These are phyloP conservation scores for Heterodera filipjevi DNA, from an alignment of 2,888 invertebrate genomes.

Conservation along the genomic window DNA sequence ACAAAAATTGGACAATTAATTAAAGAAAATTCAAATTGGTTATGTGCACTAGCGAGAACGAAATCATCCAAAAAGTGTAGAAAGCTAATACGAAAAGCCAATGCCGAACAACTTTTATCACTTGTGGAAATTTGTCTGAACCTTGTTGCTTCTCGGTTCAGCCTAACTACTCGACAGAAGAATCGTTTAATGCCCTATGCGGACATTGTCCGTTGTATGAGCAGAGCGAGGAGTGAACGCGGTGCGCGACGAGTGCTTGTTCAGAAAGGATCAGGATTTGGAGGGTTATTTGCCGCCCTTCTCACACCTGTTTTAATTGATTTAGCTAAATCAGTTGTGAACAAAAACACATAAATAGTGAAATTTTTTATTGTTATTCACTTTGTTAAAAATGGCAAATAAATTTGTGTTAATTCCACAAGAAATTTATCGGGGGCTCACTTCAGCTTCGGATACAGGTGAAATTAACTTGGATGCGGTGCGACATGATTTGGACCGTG, in stretches of 20 bases:
- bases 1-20: slow-evolving; percentile 8
- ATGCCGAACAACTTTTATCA: slow-evolving; percentile 14
- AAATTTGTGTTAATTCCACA: too few species aligned
- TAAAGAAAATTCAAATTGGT: neutral
- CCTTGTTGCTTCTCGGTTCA: slow-evolving; percentile 11
- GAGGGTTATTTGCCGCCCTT: neutral
- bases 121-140: slow-evolving; percentile 29
- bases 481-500: too few species aligned
- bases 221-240: slow-evolving; percentile 12
- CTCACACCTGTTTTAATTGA: slow-evolving; percentile 14
- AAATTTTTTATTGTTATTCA: too few species aligned
- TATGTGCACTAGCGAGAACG: neutral
- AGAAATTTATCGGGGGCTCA: too few species aligned
- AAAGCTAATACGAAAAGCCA: neutral
- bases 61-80: neutral
- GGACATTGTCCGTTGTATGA: too few species aligned
- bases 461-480: too few species aligned
- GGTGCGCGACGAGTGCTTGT: slow-evolving; percentile 7
- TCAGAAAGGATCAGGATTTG: neutral
- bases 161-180: slow-evolving; percentile 15
- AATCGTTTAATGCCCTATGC: neutral
- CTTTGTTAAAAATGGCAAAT: too few species aligned
- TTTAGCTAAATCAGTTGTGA: neutral
- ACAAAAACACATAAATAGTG: too few species aligned
- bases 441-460: too few species aligned